Conservation (phyloP, 2,113 vertebrate species). For the Esox niger region DNA sequence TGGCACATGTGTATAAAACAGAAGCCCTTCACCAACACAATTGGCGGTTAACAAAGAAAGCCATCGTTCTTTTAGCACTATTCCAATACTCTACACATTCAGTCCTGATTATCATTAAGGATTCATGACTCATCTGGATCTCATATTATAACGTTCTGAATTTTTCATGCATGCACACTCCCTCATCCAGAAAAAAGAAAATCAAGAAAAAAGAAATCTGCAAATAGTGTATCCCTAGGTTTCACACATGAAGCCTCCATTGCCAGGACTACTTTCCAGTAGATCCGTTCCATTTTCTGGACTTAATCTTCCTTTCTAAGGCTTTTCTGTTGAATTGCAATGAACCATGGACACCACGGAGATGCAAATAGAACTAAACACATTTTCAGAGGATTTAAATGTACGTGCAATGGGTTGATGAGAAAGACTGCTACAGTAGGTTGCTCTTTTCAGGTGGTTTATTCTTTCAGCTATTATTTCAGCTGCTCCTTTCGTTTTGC, state of each 20-base stretch:
- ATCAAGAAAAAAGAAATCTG: constrained; percentile 44
- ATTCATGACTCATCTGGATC: constrained; percentile 78
- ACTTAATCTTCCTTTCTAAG: constrained; percentile 38
- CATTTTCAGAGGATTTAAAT: constrained; percentile 42
- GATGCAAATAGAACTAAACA: constrained; percentile 37
- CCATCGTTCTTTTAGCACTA: constrained; percentile 51
- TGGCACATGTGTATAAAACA: constrained; percentile 12
- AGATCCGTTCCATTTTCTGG: constrained; percentile 20
- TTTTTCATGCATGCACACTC: constrained; percentile 65
- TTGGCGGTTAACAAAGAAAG: constrained; percentile 26
- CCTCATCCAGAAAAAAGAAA: constrained; percentile 44
- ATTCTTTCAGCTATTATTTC: constrained; percentile 48
- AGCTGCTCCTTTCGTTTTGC: constrained; percentile 53
- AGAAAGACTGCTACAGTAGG: constrained; percentile 26
- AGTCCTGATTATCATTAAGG: constrained; percentile 67
- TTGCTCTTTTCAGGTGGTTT: background rate
- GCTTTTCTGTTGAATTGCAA: constrained; percentile 8
- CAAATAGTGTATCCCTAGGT: constrained; percentile 51
- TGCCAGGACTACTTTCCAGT: constrained; percentile 46
- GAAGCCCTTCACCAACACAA: constrained; percentile 8
- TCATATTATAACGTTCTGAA: constrained; percentile 74
- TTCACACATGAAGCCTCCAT: constrained; percentile 28
- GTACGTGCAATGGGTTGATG: constrained; percentile 25
- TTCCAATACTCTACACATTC: constrained; percentile 53
- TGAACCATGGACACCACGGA: constrained; percentile 27